Evolutionary conservation across 2,113 vertebrate genomes (phyloP).

Genomic region (Etheostoma cragini): DNA sequence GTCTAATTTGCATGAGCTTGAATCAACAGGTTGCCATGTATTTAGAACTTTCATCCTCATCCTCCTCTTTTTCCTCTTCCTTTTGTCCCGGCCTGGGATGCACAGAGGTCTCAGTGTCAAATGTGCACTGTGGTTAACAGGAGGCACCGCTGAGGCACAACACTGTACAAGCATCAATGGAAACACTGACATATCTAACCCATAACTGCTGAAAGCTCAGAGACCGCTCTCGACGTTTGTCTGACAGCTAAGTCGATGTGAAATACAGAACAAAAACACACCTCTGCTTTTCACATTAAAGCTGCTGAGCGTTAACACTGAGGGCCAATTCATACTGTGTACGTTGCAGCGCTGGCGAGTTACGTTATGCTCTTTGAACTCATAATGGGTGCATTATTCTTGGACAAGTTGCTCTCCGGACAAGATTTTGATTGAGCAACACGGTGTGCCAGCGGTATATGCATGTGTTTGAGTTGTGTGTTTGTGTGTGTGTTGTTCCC

Average conservation of each 20-base stretch:
- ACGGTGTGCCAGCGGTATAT: constrained; percentile 47
- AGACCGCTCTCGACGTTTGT: constrained; percentile 36
- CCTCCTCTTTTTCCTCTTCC: neutral
- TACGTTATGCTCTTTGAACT: constrained; percentile 74
- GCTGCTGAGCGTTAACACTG: constrained; percentile 47
- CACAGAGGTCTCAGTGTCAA: constrained; percentile 37
- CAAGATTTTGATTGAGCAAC: constrained; percentile 73
- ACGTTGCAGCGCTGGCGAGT: constrained; percentile 41
- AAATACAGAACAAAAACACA: constrained; percentile 73
- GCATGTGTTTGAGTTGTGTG: constrained; percentile 40
- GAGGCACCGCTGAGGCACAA: constrained; percentile 40
- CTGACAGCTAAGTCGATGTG: constrained; percentile 65
- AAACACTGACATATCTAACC: constrained; percentile 71
- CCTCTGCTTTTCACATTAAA: constrained; percentile 76
- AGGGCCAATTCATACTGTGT: constrained; percentile 46
- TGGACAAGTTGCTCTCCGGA: constrained; percentile 58
- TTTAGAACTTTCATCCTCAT: constrained; percentile 16
- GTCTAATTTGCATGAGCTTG: neutral
- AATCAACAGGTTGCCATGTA: constrained; percentile 33
- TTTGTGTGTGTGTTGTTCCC: constrained; percentile 59
- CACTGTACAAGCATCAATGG: constrained; percentile 53
- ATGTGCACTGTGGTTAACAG: constrained; percentile 60
- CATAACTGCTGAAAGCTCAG: constrained; percentile 49
- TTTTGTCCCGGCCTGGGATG: neutral
- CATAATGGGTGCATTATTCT: constrained; percentile 71